These are phyloP conservation scores for Indicator indicator DNA, from an alignment of 2,113 vertebrate genomes.

Conservation along the genomic window DNA sequence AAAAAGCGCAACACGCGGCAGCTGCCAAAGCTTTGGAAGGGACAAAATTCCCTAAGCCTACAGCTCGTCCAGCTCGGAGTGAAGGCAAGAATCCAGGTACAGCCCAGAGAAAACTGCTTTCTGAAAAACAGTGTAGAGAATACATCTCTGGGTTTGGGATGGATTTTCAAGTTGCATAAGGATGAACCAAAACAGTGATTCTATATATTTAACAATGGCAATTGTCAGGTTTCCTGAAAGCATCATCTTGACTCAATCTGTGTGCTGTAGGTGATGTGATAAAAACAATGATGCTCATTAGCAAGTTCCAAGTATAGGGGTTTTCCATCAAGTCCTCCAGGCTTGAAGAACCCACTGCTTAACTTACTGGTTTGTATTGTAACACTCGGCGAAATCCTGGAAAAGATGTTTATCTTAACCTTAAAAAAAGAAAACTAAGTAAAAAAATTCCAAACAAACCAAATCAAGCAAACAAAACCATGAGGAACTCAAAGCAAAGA, in stretches of 20 bases:
- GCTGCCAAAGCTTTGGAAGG: constrained; percentile 89
- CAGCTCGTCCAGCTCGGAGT: constrained; percentile 82
- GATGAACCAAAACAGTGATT: background rate
- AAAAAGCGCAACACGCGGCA: constrained; percentile 93
- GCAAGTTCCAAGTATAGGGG: background rate
- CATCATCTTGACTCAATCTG: background rate
- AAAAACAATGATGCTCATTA: background rate
- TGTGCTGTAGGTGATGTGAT: background rate
- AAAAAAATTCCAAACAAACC: background rate
- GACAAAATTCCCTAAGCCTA: constrained; percentile 90
- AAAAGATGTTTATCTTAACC: background rate
- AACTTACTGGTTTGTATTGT: background rate
- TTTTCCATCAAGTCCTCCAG: background rate
- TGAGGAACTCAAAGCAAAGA: background rate
- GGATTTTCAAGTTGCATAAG: background rate
- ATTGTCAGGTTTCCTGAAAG: background rate
- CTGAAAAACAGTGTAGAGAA: background rate
- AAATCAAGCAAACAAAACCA: background rate
- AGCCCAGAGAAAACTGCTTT: background rate
- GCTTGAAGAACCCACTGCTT: background rate
- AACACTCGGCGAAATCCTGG: background rate
- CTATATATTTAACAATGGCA: background rate
- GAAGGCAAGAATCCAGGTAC: constrained; percentile 90
- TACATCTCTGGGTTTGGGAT: background rate
- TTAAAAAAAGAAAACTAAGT: background rate